A percentile compares a stretch with the other conserved stretches of the same genome.
phyloP scores from a whole-genome alignment of 2,113 vertebrate genomes.

The Myotis lucifugus region DNA sequence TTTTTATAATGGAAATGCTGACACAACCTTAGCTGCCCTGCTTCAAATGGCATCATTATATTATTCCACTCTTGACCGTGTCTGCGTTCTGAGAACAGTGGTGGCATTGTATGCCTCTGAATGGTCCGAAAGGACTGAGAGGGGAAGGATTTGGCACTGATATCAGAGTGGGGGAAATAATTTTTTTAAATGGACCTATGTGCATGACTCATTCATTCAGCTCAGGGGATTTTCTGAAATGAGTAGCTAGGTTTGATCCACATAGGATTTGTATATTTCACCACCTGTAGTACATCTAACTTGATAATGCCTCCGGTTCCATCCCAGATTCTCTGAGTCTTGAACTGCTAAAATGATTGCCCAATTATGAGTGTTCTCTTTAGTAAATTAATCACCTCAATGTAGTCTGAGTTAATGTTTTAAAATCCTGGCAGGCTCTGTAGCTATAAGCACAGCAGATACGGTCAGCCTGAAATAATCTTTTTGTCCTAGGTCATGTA shows the following conservation, averaged over 20 bases:
- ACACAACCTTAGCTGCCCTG: slow-evolving; percentile 78
- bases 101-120: slow-evolving; percentile 80
- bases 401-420: background rate
- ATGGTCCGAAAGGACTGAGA: slow-evolving; percentile 64
- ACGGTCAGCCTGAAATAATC: background rate
- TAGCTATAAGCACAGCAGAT: background rate
- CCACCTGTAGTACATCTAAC: slow-evolving; percentile 34
- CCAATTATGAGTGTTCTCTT: background rate
- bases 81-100: slow-evolving; percentile 79
- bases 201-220: slow-evolving; percentile 75
- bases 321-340: background rate
- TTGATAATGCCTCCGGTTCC: slow-evolving; percentile 40
- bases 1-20: slow-evolving; percentile 83
- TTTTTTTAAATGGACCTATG: slow-evolving; percentile 74
- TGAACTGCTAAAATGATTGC: background rate
- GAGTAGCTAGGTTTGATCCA: slow-evolving; percentile 52
- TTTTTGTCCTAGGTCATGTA: background rate
- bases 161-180: slow-evolving; percentile 82
- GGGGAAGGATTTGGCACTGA: slow-evolving; percentile 74
- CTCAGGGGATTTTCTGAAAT: slow-evolving; percentile 65
- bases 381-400: background rate
- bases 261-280: background rate
- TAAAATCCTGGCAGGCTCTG: background rate
- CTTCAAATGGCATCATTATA: slow-evolving; percentile 73
- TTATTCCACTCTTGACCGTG: slow-evolving; percentile 69